These are phyloP conservation scores for Choloepus didactylus DNA, from an alignment of 2,797 vertebrate genomes.

Conservation along the genomic window DNA sequence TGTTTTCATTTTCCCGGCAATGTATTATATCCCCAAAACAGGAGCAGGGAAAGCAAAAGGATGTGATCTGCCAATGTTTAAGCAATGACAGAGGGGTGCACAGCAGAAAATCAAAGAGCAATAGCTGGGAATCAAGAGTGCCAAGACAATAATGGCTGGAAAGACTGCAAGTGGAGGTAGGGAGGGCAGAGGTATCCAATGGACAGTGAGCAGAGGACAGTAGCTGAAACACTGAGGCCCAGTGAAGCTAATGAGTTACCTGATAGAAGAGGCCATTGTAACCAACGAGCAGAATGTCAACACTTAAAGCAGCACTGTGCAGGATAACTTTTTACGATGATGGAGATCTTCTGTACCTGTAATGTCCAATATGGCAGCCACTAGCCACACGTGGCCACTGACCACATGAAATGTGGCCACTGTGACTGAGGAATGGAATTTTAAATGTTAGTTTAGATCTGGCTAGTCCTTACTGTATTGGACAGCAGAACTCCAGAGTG, in stretches of 20 bases:
- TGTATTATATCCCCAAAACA: not conserved
- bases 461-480: not conserved
- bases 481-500: not conserved
- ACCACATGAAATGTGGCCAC: not conserved
- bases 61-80: not conserved
- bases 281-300: not conserved
- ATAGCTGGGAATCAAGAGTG: not conserved
- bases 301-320: not conserved
- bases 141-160: not conserved
- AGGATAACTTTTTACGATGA: not conserved
- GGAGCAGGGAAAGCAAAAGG: not conserved
- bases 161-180: not conserved
- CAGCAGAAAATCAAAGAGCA: not conserved
- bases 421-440: not conserved
- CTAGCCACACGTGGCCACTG: not conserved
- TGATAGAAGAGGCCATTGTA: not conserved
- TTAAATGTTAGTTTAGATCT: not conserved
- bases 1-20: not conserved
- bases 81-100: not conserved
- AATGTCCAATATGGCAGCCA: fast-evolving
- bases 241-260: not conserved
- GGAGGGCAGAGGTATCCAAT: not conserved
- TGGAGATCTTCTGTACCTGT: not conserved
- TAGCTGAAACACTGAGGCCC: not conserved
- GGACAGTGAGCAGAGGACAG: not conserved